These are phyloP conservation scores for Macrosiphum euphorbiae DNA, from an alignment of 2,888 invertebrate species.

Conservation along the genomic window DNA sequence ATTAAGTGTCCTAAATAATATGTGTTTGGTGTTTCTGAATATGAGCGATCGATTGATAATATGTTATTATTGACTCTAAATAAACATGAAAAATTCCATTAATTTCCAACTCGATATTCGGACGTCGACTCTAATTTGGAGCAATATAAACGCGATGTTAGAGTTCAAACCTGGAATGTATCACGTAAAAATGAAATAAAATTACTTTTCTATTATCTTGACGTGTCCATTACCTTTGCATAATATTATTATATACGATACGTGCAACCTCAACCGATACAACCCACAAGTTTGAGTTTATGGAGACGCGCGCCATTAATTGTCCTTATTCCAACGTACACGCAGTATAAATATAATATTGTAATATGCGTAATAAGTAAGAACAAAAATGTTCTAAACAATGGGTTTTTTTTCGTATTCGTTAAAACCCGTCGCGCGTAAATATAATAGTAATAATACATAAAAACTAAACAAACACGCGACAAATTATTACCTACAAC, in stretches of 20 bases:
- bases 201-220: neutral
- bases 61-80: neutral
- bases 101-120: neutral
- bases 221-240: neutral
- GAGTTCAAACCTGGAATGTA: neutral
- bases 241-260: neutral
- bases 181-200: neutral
- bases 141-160: neutral
- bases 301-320: neutral
- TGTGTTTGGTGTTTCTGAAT: neutral
- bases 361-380: neutral
- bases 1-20: neutral
- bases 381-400: neutral
- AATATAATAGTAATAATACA: neutral
- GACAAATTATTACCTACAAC: neutral
- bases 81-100: neutral
- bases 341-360: neutral
- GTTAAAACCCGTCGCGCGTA: conserved; percentile 15
- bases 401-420: neutral
- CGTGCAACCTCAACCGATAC: neutral
- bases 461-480: neutral
- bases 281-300: neutral
- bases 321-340: neutral
- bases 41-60: neutral
- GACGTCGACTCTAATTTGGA: neutral